A percentile compares a stretch with the other conserved stretches of the same genome.
These are phyloP conservation scores for Podarcis raffonei DNA, from an alignment of 2,113 vertebrate species.

Conservation along the genomic window DNA sequence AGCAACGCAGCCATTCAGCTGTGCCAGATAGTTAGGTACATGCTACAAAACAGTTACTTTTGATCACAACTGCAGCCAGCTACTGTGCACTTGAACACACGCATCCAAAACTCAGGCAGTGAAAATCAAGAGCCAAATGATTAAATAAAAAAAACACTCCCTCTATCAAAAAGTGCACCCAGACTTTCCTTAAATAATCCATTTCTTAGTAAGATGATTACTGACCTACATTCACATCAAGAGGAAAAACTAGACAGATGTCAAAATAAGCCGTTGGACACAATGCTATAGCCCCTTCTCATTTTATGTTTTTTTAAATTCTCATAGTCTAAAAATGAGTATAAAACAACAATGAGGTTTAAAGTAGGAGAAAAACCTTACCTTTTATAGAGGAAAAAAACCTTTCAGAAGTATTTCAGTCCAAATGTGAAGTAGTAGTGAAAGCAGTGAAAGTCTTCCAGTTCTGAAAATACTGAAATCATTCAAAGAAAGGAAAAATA, in stretches of 20 bases:
- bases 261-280: slow-evolving; percentile 31
- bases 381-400: slow-evolving; percentile 69
- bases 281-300: background rate
- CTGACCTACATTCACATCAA: background rate
- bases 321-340: background rate
- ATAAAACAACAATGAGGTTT: background rate
- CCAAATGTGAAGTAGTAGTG: slow-evolving; percentile 54
- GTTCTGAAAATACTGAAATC: slow-evolving; percentile 55
- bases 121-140: background rate
- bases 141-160: background rate
- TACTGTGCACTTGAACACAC: background rate
- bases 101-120: background rate
- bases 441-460: slow-evolving; percentile 58
- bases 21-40: slow-evolving; percentile 7
- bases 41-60: background rate
- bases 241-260: slow-evolving; percentile 15
- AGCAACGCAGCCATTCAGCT: background rate
- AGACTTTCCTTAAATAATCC: slow-evolving; percentile 1
- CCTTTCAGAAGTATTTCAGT: slow-evolving; percentile 49
- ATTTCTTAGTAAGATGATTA: background rate
- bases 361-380: slow-evolving; percentile 61
- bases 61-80: slow-evolving; percentile 1
- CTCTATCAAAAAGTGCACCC: slow-evolving; percentile 23
- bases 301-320: background rate
- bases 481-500: slow-evolving; percentile 58